phyloP scores from a whole-genome alignment of 2,888 invertebrate genomes.

The Taphrorychus bicolor region DNA sequence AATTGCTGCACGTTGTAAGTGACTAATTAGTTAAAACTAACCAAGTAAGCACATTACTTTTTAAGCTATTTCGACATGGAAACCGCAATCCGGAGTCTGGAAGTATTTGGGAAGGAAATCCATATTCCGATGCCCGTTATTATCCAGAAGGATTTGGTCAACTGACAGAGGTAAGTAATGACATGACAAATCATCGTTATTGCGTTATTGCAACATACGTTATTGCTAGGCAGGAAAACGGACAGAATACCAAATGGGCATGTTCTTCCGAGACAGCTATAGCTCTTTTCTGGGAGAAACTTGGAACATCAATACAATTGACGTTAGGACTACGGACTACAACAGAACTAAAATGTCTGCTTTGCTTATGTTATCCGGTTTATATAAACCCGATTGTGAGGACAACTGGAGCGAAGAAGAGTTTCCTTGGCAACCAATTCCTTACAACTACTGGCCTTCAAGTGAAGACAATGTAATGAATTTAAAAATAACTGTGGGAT shows the following conservation, averaged over 20 bases:
- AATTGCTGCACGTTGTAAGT: neutral
- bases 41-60: no score
- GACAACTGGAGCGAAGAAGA: conserved; percentile 65
- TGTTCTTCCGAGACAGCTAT: conserved; percentile 68
- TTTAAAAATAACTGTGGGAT: neutral
- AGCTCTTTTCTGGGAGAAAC: conserved; percentile 64
- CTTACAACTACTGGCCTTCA: conserved; percentile 64
- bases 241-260: conserved; percentile 68
- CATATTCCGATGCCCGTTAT: conserved; percentile 12
- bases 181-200: no score
- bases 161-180: conserved; percentile 20
- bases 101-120: conserved; percentile 13
- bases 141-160: conserved; percentile 30
- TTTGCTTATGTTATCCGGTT: conserved; percentile 69
- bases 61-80: conserved; percentile 30
- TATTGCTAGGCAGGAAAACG: conserved; percentile 61
- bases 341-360: conserved; percentile 76
- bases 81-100: conserved; percentile 20
- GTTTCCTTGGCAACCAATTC: conserved; percentile 74
- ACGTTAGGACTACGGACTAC: conserved; percentile 71
- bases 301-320: conserved; percentile 64
- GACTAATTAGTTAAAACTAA: no score
- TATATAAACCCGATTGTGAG: conserved; percentile 67
- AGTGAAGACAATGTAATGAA: neutral
- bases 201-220: neutral